A percentile compares a stretch with the other conserved stretches of the same genome.
Conservation (phyloP, 2,797 vertebrate genomes). For the Iguana delicatissima region DNA sequence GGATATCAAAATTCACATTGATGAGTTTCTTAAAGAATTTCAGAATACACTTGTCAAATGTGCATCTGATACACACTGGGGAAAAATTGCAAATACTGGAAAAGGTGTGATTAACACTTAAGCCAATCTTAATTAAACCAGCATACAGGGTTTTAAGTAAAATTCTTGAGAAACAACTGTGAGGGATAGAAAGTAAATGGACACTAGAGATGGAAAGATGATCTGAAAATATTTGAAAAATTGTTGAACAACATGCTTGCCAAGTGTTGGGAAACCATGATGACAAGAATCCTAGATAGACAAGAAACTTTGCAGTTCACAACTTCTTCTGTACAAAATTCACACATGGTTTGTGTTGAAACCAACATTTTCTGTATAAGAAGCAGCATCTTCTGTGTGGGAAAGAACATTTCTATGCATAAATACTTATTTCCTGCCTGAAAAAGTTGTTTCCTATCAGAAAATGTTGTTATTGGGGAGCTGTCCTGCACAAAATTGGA, state of each 20-base stretch:
- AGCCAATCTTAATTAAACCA: neutral
- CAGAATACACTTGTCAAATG: neutral
- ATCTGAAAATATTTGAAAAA: neutral
- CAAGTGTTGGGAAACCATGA: neutral
- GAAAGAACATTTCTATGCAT: too few species aligned
- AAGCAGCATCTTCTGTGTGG: too few species aligned
- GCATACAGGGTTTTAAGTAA: neutral
- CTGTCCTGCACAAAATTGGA: too few species aligned
- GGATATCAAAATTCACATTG: neutral
- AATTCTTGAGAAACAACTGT: neutral
- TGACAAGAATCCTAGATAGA: too few species aligned
- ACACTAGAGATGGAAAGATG: neutral
- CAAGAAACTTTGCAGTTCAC: too few species aligned
- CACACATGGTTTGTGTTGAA: too few species aligned
- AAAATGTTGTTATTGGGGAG: too few species aligned
- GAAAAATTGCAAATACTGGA: neutral
- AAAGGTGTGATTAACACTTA: neutral
- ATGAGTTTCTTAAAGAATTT: neutral
- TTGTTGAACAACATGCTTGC: neutral
- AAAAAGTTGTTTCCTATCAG: too few species aligned
- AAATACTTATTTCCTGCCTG: too few species aligned
- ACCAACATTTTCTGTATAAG: too few species aligned
- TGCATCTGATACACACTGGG: neutral
- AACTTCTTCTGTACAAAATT: too few species aligned
- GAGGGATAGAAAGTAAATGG: neutral